Evolutionary conservation across 2,113 vertebrate species (phyloP).

Genomic region (Vulpes lagopus): DNA sequence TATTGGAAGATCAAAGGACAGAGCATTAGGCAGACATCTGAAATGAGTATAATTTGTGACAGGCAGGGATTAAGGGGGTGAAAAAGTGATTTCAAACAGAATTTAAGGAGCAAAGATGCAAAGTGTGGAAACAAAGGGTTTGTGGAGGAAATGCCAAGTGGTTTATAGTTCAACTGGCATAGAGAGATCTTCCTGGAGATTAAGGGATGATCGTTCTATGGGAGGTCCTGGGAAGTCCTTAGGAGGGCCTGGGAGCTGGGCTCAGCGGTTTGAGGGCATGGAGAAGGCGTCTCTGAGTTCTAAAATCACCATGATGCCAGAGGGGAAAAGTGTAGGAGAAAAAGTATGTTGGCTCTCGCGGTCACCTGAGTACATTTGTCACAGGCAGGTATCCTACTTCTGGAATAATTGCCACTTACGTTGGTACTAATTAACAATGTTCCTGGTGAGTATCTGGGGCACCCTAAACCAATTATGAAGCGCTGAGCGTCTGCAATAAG

Average conservation of each 20-base stretch:
- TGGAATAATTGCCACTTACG: conserved; percentile 35
- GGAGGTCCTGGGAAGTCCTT: not conserved
- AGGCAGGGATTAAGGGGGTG: not conserved
- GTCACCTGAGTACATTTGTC: not conserved
- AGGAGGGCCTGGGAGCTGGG: not conserved
- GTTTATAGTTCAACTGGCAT: not conserved
- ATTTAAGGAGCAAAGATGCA: not conserved
- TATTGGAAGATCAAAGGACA: conserved; percentile 11
- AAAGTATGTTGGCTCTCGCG: not conserved
- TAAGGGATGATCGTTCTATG: not conserved
- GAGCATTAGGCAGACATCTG: not conserved
- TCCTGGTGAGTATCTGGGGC: conserved; percentile 45
- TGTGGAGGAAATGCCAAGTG: not conserved
- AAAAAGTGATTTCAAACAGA: conserved; percentile 25
- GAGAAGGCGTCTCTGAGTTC: not conserved
- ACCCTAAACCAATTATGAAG: conserved; percentile 63
- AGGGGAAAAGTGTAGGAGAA: not conserved
- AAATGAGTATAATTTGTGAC: conserved; percentile 37
- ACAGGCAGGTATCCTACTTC: not conserved
- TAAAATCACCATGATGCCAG: not conserved
- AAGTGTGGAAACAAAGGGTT: not conserved
- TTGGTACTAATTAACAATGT: conserved; percentile 57
- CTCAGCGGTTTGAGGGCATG: not conserved
- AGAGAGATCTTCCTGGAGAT: not conserved
- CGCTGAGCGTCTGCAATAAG: conserved; percentile 48